Base-by-base conservation (phyloP, 2,888 invertebrate species). In the Dasypogon diadema region DNA sequence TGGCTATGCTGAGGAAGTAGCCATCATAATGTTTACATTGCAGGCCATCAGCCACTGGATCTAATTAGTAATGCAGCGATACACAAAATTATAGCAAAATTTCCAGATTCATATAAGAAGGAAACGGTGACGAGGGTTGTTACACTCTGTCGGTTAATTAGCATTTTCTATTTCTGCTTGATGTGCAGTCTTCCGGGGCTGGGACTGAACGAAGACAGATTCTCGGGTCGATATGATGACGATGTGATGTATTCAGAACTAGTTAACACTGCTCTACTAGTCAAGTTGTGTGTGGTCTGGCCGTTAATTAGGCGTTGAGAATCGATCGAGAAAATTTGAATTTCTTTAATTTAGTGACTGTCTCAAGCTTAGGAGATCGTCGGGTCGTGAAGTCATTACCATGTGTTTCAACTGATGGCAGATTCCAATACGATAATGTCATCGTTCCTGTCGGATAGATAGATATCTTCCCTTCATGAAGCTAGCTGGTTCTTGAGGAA, bases 241-340 rank as follows among this genome's bases (percentile, higher is more conserved):
- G 18, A 3, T 60, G 60, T 60, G 60, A 60, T 60, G 60, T 60
- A 60, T 60, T 60, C 60, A 34, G 37, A 60, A 60, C 60, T 60
- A 60, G 60, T 60, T 60, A 60, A 60, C 60, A 60, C 60, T 37
- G 60, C 60, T 30, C 60, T 37, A 16, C 60, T 60, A 18, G 37
- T 10, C 18, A 16, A 16, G 21, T 5, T 2, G 34, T 37, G 60
- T 60, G 60, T 60, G 60, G 60, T 60, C 60, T 8, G 3, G 60
- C 37, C 42, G 37, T 60, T 60, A 60, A 60, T 60, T 60, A 60
- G 60, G 60, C 60, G 60, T 60, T 60, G 60, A 42, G 60, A 60
- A 60, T 60, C 60, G 60, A 60, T 60, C 60, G 60, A 37, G 60
- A 60, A 60, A 60, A 60, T 60, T 60, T 60, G 60, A 60, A 60